These are phyloP conservation scores for Oscheius sp. DNA, from an alignment of 2,888 invertebrate species.

Conservation along the genomic window DNA sequence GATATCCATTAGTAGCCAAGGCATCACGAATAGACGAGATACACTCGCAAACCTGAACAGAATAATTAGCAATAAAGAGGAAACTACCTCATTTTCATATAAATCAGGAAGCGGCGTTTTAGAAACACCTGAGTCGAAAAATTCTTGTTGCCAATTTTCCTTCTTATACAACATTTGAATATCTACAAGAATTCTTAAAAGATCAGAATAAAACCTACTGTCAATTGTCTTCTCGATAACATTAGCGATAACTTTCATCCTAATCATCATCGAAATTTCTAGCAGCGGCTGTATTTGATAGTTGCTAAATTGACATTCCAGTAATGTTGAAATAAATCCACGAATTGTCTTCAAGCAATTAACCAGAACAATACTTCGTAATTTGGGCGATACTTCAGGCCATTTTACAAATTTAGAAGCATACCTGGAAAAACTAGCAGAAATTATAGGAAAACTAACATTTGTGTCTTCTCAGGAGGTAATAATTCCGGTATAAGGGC, in stretches of 20 bases:
- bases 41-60: slow-evolving; percentile 62
- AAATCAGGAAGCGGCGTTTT: slow-evolving; percentile 71
- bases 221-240: slow-evolving; percentile 61
- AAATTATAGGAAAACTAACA: background rate
- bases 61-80: slow-evolving; percentile 7
- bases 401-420: slow-evolving; percentile 66
- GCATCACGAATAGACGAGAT: slow-evolving; percentile 61
- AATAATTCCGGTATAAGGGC: slow-evolving; percentile 68
- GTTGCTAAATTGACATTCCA: slow-evolving; percentile 61
- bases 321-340: slow-evolving; percentile 59
- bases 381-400: slow-evolving; percentile 57
- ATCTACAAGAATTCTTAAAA: slow-evolving; percentile 36
- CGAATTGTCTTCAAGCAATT: slow-evolving; percentile 60
- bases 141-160: slow-evolving; percentile 71
- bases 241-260: slow-evolving; percentile 65
- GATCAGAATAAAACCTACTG: slow-evolving; percentile 38
- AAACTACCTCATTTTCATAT: slow-evolving; percentile 67
- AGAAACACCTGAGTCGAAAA: slow-evolving; percentile 57
- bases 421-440: slow-evolving; percentile 37
- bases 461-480: slow-evolving; percentile 43
- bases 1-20: slow-evolving; percentile 62
- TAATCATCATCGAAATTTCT: slow-evolving; percentile 69
- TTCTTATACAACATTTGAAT: slow-evolving; percentile 57
- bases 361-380: slow-evolving; percentile 56
- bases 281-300: slow-evolving; percentile 67